Evolutionary conservation across 2,113 vertebrate species (phyloP).

Genomic region (Pagrus major): DNA sequence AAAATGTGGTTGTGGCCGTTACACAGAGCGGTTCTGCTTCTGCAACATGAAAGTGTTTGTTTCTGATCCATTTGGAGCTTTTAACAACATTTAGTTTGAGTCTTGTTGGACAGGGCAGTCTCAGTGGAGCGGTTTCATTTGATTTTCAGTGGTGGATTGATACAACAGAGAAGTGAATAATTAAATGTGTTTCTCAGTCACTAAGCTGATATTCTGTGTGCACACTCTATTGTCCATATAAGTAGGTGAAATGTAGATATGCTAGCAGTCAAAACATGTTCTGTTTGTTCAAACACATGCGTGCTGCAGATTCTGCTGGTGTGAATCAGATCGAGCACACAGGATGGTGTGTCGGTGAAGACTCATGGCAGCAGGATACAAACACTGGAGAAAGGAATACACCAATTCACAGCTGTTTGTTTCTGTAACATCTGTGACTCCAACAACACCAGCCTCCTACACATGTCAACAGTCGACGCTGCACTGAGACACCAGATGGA

Average conservation of each 20-base stretch:
- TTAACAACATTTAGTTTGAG: not conserved
- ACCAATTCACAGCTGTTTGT: not conserved
- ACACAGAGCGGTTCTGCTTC: conserved; percentile 1
- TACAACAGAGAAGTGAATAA: not conserved
- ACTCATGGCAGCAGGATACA: no score
- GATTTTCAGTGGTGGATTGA: not conserved
- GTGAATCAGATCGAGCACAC: not conserved
- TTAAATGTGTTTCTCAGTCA: not conserved
- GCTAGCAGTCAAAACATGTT: not conserved
- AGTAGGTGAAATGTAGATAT: not conserved
- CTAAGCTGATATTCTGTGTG: not conserved
- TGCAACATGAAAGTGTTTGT: not conserved
- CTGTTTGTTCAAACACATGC: not conserved
- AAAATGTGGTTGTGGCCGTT: not conserved
- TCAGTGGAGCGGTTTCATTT: not conserved
- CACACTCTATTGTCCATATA: not conserved
- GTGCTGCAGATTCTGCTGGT: not conserved
- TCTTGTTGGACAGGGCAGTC: not conserved
- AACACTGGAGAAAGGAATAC: no score
- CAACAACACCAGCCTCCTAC: conserved; percentile 8
- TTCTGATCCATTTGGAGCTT: not conserved
- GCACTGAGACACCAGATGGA: not conserved
- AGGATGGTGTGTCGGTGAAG: not conserved
- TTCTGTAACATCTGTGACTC: conserved; percentile 21
- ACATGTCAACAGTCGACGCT: conserved; percentile 1